A percentile compares a stretch with the other conserved stretches of the same genome.
Conservation (phyloP, 2,888 invertebrate species). For the Liodrosophila aerea region DNA sequence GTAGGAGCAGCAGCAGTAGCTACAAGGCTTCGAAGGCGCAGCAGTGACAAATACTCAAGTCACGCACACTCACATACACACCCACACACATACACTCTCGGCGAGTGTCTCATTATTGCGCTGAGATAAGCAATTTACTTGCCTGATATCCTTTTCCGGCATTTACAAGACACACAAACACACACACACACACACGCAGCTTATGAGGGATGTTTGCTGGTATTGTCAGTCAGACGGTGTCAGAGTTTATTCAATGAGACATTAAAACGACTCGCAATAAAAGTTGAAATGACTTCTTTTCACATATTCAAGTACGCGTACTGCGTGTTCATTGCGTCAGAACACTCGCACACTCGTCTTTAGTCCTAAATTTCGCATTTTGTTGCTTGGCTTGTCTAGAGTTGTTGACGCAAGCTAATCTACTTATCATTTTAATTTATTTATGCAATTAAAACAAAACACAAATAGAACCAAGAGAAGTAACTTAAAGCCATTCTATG, state of each 20-base stretch:
- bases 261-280: slow-evolving; percentile 49
- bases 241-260: slow-evolving; percentile 48
- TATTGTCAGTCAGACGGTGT: slow-evolving; percentile 35
- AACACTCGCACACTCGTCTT: slow-evolving; percentile 26
- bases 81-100: slow-evolving; percentile 11
- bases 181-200: neutral
- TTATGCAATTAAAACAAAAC: slow-evolving; percentile 31
- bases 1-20: slow-evolving; percentile 12
- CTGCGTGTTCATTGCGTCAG: slow-evolving; percentile 1
- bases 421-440: slow-evolving; percentile 34
- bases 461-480: slow-evolving; percentile 8
- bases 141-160: slow-evolving; percentile 65
- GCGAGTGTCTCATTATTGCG: slow-evolving; percentile 61
- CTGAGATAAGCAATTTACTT: slow-evolving; percentile 71
- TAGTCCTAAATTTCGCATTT: slow-evolving; percentile 22
- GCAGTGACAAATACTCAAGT: slow-evolving; percentile 34
- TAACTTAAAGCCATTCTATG: neutral
- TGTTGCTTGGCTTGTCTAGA: slow-evolving; percentile 29
- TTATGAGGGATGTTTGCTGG: neutral
- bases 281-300: slow-evolving; percentile 62
- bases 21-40: neutral
- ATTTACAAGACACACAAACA: slow-evolving; percentile 24
- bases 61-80: slow-evolving; percentile 15
- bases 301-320: slow-evolving; percentile 7
- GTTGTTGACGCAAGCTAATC: slow-evolving; percentile 35